phyloP scores from a whole-genome alignment of 2,888 invertebrate species.

The Cryptus armator region DNA sequence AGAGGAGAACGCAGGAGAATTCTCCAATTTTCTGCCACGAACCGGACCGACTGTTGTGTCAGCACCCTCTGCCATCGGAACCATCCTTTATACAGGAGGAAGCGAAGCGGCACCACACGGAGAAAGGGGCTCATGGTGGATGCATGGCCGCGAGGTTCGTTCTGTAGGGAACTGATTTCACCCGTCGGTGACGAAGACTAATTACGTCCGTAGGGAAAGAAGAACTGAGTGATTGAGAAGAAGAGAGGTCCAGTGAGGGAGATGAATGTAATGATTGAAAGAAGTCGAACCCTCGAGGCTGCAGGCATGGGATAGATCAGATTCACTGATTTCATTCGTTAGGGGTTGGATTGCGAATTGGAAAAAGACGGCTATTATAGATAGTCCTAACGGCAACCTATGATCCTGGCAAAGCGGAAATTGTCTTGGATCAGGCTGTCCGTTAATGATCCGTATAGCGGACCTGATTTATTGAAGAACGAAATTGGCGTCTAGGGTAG shows the following conservation, averaged over 20 bases:
- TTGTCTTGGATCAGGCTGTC: neutral
- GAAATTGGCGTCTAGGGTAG: neutral
- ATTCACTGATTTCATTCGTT: conserved; percentile 54
- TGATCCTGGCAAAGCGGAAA: conserved; percentile 13
- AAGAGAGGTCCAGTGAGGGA: conserved; percentile 15
- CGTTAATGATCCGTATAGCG: neutral
- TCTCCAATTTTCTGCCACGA: conserved; percentile 51
- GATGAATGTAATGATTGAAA: conserved; percentile 64
- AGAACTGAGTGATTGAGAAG: conserved; percentile 49
- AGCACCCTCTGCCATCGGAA: conserved; percentile 42
- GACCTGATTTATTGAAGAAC: no score
- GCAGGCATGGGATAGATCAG: conserved; percentile 15
- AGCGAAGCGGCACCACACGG: conserved; percentile 28
- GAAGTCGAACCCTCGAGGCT: conserved; percentile 55
- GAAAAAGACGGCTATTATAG: conserved; percentile 17
- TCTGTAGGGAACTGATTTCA: conserved; percentile 63
- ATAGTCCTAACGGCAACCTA: conserved; percentile 7
- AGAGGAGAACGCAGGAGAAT: conserved; percentile 16
- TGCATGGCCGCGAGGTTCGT: conserved; percentile 14
- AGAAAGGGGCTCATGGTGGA: conserved; percentile 20
- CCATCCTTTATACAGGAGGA: conserved; percentile 45
- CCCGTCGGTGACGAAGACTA: conserved; percentile 68
- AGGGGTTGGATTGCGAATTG: conserved; percentile 12
- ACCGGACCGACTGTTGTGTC: conserved; percentile 39
- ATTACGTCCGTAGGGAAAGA: conserved; percentile 66